A percentile compares a stretch with the other conserved stretches of the same genome.
Evolutionary conservation across 2,797 vertebrate species (phyloP).

Genomic region (Ataeniobius toweri): DNA sequence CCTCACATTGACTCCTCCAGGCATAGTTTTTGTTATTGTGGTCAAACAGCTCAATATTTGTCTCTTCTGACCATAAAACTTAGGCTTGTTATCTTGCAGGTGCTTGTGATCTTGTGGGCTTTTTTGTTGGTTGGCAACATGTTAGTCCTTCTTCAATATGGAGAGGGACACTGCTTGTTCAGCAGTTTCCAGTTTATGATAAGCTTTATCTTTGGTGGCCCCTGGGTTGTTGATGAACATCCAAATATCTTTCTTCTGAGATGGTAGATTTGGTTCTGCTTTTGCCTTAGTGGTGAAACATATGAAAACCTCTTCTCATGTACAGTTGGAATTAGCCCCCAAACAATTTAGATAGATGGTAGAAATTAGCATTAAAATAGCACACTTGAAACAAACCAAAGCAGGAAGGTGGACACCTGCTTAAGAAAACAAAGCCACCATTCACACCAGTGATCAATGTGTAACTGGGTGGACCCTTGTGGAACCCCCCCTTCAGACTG

Average conservation of each 20-base stretch:
- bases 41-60: no score
- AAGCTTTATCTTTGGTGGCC: neutral
- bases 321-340: neutral
- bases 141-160: neutral
- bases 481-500: slow-evolving; percentile 30
- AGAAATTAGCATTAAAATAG: neutral
- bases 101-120: no score
- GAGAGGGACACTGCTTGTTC: neutral
- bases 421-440: neutral
- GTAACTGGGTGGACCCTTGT: slow-evolving; percentile 41
- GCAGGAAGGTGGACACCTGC: neutral
- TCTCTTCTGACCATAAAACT: no score
- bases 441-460: slow-evolving; percentile 15
- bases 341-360: neutral
- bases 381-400: neutral
- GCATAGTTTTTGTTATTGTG: no score
- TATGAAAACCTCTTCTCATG: no score
- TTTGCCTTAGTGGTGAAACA: neutral
- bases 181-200: neutral
- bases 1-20: no score
- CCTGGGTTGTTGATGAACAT: neutral
- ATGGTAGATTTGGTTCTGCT: neutral
- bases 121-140: neutral
- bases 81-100: no score
- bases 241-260: no score